Base-by-base conservation (phyloP, 2,113 vertebrate species). In the Otis tarda region DNA sequence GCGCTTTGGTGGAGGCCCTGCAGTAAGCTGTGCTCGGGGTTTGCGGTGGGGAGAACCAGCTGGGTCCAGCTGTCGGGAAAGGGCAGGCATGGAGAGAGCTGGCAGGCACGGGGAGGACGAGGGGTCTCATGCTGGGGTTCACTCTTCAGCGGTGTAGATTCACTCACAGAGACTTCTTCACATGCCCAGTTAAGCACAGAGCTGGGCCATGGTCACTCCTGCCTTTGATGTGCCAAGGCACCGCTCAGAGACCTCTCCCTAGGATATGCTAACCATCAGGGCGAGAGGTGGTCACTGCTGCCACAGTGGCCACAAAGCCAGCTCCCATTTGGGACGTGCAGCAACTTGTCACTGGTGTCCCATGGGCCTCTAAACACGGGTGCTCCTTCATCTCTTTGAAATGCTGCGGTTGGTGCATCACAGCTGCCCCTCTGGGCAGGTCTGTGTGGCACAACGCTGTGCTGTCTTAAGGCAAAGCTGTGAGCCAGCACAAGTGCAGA, bases 331-430 rank as follows among this genome's bases (percentile, higher is more conserved):
- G 59, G 39, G 39, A 88, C 75, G 16, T 1, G 1, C 52, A 39
- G 83, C 31, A 82, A 12, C 52, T 79, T 53, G 30, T 33, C 20
- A 22, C 20, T 5, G 0, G 9, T 12, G 19, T 57, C n/a, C 41
- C 19, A 18, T 22, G 31, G 31, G 41, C 28, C 53, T 68, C 50
- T 31, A 5, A 39, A 12, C 33, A 47, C 0, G 2, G 47, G 4
- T n/a, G n/a, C 65, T 63, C 37, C 70, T 59, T 55, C 37, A 7
- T 10, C 21, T 55, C 52, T 74, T 59, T 9, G 35, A 24, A 64
- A 31, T 6, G 37, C 69, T 43, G 70, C 0, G 0, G 27, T 1
- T 61, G 21, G 14, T 24, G 52, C 3, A 25, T 1, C 52, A 68
- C 50, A 86, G n/a, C 39, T 50, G 37, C 25, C 31, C 53, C 57